These are phyloP conservation scores for Monochamus alternatus DNA, from an alignment of 2,888 invertebrate species.

Conservation along the genomic window DNA sequence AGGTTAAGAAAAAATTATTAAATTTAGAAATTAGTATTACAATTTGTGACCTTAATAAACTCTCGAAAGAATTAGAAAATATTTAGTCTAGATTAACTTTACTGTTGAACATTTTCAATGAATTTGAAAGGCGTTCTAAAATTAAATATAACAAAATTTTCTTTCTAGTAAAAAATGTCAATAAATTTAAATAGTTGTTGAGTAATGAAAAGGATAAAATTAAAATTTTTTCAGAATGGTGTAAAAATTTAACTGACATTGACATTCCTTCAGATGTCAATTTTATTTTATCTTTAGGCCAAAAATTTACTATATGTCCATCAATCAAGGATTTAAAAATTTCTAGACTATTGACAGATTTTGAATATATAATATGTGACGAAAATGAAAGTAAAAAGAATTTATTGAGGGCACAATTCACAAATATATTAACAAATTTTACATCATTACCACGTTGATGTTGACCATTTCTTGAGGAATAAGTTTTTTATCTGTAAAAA, in stretches of 20 bases:
- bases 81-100: not conserved
- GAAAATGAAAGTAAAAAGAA: no score
- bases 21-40: not conserved
- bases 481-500: no score
- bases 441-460: no score
- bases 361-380: not conserved
- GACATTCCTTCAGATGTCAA: no score
- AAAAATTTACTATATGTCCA: not conserved
- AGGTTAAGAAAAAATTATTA: not conserved
- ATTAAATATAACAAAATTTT: not conserved
- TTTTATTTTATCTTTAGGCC: no score
- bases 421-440: no score
- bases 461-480: no score
- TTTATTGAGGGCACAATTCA: no score
- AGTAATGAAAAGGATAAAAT: no score
- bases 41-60: not conserved
- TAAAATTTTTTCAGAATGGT: no score
- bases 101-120: not conserved
- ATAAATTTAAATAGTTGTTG: not conserved
- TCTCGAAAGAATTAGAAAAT: not conserved
- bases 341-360: not conserved
- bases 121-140: conserved; percentile 2
- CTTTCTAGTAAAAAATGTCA: no score
- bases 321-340: not conserved
- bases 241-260: no score